These are phyloP conservation scores for Epizoanthus fatuus DNA, from an alignment of 92 coral and sea anemone genomes.

Conservation along the genomic window DNA sequence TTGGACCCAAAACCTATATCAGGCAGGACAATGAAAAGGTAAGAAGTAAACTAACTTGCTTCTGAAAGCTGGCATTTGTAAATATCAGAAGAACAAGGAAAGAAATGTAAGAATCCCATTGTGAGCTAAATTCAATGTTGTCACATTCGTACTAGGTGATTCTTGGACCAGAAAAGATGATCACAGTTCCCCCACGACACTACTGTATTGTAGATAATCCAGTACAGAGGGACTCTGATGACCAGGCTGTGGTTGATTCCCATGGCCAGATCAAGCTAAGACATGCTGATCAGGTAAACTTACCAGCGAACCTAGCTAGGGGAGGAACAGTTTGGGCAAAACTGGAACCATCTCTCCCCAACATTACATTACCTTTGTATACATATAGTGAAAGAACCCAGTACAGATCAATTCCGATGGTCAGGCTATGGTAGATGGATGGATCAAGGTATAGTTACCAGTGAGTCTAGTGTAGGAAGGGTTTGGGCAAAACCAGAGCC, in stretches of 20 bases:
- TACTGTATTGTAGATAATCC: conserved; percentile 97
- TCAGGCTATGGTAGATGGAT: too few species aligned
- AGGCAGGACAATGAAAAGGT: conserved; percentile 99
- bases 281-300: conserved; percentile 97
- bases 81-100: neutral
- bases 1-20: conserved; percentile 98
- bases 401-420: too few species aligned
- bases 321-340: too few species aligned
- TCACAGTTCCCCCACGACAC: conserved; percentile 97
- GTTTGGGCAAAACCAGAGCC: too few species aligned
- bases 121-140: neutral
- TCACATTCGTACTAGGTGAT: conserved; percentile 73
- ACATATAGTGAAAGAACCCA: too few species aligned
- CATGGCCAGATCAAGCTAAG: conserved; percentile 95
- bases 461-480: too few species aligned
- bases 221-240: conserved; percentile 84
- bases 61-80: neutral
- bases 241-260: conserved; percentile 78
- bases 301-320: neutral
- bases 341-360: too few species aligned
- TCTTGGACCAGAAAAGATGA: conserved; percentile 98
- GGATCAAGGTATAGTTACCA: too few species aligned
- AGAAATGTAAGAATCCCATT: neutral
- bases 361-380: too few species aligned
- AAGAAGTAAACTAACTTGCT: neutral